Evolutionary conservation across 2,113 vertebrate species (phyloP).

Genomic region (Tautogolabrus adspersus): DNA sequence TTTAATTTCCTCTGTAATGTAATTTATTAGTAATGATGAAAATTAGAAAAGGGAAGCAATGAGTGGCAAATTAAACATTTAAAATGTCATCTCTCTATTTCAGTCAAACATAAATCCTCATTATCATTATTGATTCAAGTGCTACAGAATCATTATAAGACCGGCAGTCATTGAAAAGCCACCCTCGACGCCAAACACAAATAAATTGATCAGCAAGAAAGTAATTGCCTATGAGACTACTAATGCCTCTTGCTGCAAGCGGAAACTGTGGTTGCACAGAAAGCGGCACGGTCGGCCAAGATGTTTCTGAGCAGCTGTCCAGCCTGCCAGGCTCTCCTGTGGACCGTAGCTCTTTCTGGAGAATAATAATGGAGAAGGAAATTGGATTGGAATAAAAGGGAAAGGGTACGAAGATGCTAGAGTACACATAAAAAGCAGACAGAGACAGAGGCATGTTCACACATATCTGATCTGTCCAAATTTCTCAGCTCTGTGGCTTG

Average conservation of each 20-base stretch:
- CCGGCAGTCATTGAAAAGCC: constrained; percentile 43
- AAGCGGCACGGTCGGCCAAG: constrained; percentile 44
- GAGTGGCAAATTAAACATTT: constrained; percentile 52
- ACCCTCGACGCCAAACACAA: constrained; percentile 39
- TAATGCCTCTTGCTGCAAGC: constrained; percentile 35
- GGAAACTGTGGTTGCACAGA: constrained; percentile 8
- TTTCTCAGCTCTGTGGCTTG: constrained; percentile 68
- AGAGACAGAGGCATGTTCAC: constrained; percentile 57
- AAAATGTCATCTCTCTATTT: constrained; percentile 43
- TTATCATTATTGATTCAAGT: constrained; percentile 62
- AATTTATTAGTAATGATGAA: constrained; percentile 55
- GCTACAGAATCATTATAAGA: constrained; percentile 41
- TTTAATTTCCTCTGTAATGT: constrained; percentile 51
- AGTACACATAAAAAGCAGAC: constrained; percentile 48
- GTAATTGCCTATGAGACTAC: constrained; percentile 54
- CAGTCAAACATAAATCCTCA: constrained; percentile 54
- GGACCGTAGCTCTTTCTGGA: constrained; percentile 29
- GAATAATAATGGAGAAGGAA: constrained; percentile 53
- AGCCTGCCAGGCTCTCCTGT: constrained; percentile 42
- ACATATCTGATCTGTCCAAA: constrained; percentile 71
- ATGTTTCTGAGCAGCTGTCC: constrained; percentile 58
- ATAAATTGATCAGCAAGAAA: constrained; percentile 54
- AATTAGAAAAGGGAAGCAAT: constrained; percentile 38
- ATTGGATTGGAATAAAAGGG: constrained; percentile 48
- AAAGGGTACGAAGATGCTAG: constrained; percentile 34